Evolutionary conservation across 1,140 invertebrate species (phyloP).

Genomic region (Pogonognathellus flavescens): DNA sequence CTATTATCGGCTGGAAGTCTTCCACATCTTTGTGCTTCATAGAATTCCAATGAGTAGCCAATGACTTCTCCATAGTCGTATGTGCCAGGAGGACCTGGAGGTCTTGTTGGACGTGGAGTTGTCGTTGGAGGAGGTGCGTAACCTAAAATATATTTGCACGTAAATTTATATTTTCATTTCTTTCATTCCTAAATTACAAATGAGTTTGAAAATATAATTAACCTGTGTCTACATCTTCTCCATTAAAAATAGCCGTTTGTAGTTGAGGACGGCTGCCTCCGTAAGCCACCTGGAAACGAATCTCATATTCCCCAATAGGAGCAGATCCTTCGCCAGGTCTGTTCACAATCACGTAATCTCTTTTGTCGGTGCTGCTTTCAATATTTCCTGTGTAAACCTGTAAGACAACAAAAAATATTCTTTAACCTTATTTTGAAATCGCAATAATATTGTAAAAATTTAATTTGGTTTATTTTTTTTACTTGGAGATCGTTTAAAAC

Average conservation of each 20-base stretch:
- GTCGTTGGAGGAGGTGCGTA: background rate
- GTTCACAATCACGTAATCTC: background rate
- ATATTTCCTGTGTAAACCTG: background rate
- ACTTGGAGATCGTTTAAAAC: background rate
- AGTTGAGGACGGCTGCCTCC: constrained; percentile 4
- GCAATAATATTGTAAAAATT: too few relatives aligned
- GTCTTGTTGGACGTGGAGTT: background rate
- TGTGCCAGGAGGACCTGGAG: background rate
- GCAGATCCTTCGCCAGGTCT: background rate
- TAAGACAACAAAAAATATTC: background rate
- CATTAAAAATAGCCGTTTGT: constrained; percentile 19
- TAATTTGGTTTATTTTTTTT: too few relatives aligned
- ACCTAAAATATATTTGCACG: background rate
- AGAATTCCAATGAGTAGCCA: constrained; percentile 75
- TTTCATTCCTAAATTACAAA: too few relatives aligned
- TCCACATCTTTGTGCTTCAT: constrained; percentile 79
- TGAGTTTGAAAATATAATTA: background rate
- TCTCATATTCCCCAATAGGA: constrained; percentile 33
- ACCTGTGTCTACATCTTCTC: constrained; percentile 6
- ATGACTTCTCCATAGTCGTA: constrained; percentile 74
- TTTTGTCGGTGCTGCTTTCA: background rate
- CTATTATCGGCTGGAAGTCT: constrained; percentile 74
- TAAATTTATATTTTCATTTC: background rate
- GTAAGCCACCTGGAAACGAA: constrained; percentile 28
- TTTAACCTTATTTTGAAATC: too few relatives aligned